These are phyloP conservation scores for Onychomys torridus DNA, from an alignment of 2,797 vertebrate species.

Conservation along the genomic window DNA sequence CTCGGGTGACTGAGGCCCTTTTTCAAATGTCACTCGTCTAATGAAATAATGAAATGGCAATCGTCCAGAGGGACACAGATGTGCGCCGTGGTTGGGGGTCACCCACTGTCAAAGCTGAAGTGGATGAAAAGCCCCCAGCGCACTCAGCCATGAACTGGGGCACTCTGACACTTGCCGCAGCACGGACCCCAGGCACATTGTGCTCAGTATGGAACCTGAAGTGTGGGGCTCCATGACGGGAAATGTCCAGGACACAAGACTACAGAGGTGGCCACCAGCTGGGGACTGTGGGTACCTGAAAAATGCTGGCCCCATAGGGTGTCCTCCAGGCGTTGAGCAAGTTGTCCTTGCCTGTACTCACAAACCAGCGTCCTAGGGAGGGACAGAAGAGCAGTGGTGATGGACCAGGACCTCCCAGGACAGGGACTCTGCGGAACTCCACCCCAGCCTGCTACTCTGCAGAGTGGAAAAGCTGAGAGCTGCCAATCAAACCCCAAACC, in stretches of 20 bases:
- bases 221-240: not conserved
- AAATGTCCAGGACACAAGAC: not conserved
- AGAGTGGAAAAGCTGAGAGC: not conserved
- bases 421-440: not conserved
- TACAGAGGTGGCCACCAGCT: not conserved
- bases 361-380: conserved; percentile 93
- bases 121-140: not conserved
- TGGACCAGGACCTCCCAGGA: not conserved
- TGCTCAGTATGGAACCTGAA: too few species aligned
- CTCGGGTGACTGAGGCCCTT: not conserved
- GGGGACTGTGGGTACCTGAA: conserved; percentile 88
- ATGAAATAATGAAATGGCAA: not conserved
- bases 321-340: conserved; percentile 93
- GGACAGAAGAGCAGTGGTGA: not conserved
- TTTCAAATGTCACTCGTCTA: not conserved
- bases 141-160: not conserved
- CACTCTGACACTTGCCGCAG: not conserved
- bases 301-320: conserved; percentile 94
- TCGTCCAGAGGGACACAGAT: too few species aligned
- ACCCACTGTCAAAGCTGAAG: not conserved
- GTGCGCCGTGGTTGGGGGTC: too few species aligned
- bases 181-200: not conserved
- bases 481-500: not conserved
- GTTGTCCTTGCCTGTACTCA: conserved; percentile 95
- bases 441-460: not conserved